Evolutionary conservation across 2,888 invertebrate genomes (phyloP).

Genomic region (Xanthorhoe spadicearia): DNA sequence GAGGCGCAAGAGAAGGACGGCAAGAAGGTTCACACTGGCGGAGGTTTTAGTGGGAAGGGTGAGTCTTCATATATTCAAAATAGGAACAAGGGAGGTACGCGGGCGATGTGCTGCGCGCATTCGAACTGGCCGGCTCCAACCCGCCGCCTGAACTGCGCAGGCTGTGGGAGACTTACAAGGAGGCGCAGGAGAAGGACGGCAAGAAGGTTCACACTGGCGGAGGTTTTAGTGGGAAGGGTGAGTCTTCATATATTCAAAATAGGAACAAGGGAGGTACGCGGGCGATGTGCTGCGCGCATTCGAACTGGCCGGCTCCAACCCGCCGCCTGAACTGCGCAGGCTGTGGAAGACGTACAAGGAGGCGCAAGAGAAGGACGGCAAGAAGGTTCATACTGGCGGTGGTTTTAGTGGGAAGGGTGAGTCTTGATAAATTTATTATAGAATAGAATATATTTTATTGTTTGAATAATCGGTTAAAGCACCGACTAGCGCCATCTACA

Average conservation of each 20-base stretch:
- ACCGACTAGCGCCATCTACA: too few species aligned
- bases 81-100: too few species aligned
- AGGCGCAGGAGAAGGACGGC: conserved; percentile 95
- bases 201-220: conserved; percentile 96
- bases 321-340: conserved; percentile 66
- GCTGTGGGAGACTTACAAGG: conserved; percentile 95
- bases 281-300: too few species aligned
- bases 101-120: too few species aligned
- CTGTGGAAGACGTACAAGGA: conserved; percentile 89
- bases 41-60: conserved; percentile 97
- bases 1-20: conserved; percentile 95
- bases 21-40: conserved; percentile 95
- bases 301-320: not conserved
- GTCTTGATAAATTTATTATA: not conserved
- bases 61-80: conserved; percentile 6
- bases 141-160: conserved; percentile 88
- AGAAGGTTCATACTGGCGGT: conserved; percentile 95
- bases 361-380: conserved; percentile 95
- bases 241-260: too few species aligned
- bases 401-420: conserved; percentile 96
- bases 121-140: not conserved
- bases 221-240: conserved; percentile 96
- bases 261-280: too few species aligned
- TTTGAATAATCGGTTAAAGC: too few species aligned
- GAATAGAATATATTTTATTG: too few species aligned